Evolutionary conservation across 1,140 invertebrate genomes (phyloP), one percentile per base, ranked within the genome.

Genomic region (Brachionus koreanus): DNA sequence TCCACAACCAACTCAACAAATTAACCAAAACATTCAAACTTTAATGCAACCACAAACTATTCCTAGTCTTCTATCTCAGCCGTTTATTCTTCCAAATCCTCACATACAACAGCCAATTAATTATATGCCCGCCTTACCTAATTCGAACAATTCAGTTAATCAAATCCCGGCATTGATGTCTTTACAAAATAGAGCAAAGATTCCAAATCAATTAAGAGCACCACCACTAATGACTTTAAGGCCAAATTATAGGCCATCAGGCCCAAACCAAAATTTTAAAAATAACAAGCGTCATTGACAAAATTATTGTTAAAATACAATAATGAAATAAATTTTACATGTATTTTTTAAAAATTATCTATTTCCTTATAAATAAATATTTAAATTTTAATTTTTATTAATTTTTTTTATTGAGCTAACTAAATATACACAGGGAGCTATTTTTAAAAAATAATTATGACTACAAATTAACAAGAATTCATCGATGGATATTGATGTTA

Each of bases 161-260:
- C 69, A 74, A 46, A 43, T 46, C 43, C 69, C 69, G 1, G 39
- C 69, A 13, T n/a, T 74, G 12, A 74, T 74, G 69, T 74, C 69
- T 49, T 13, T 74, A 25, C 4, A 10, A 42, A 72, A 72, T 43
- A 33, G 39, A n/a, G 12, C 63, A 33, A 29, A 67, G 5, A 33
- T n/a, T 10, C 5, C 10, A 4, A 7, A 74, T 29, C 33, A 33
- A 10, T 3, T 39, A 4, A 37, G 25, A 46, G 39, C 25, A 13
- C 69, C 39, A 25, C 19, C 69, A 29, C n/a, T 74, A 46, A 74
- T 74, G 69, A 46, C 9, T 12, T 10, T 74, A 4, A 42, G 43
- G 25, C 39, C 39, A 25, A 74, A 46, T 29, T 74, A 23, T 25
- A 74, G 35, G 23, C 16, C 12, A 4, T 10, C 69, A 25, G 16